Conservation (phyloP, 1,140 invertebrate genomes). For the Zelostemma sp. region DNA sequence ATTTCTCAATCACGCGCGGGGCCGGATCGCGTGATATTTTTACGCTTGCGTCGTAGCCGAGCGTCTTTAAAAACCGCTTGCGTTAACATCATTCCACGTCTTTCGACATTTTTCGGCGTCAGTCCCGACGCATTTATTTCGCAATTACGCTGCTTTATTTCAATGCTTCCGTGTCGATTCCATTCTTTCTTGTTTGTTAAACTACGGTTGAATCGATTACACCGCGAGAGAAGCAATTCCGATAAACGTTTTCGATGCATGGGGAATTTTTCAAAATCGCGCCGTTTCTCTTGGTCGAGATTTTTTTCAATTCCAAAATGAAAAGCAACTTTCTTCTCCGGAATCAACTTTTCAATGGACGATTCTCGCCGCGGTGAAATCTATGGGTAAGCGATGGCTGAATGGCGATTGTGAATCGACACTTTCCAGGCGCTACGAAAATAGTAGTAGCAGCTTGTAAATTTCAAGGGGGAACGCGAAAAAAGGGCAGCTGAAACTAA, state of each 20-base stretch:
- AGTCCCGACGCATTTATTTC: neutral
- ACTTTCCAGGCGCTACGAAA: neutral
- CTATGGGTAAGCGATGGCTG: neutral
- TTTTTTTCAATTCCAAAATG: neutral
- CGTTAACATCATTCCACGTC: neutral
- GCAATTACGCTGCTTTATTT: neutral
- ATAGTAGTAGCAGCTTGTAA: neutral
- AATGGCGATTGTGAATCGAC: conserved; percentile 2
- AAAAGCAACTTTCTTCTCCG: conserved; percentile 1
- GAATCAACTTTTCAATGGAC: conserved; percentile 1
- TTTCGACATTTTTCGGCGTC: neutral
- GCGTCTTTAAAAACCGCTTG: conserved; percentile 1
- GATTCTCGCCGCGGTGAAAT: conserved; percentile 1
- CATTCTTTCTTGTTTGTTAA: too few relatives aligned
- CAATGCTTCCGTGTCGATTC: too few relatives aligned
- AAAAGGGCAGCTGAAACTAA: neutral
- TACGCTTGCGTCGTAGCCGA: neutral
- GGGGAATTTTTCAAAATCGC: neutral
- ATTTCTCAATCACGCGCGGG: neutral
- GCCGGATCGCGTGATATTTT: conserved; percentile 5
- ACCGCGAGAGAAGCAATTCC: neutral
- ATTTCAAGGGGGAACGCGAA: neutral
- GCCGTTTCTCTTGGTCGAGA: neutral
- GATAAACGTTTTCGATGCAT: too few relatives aligned
- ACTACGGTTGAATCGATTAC: neutral